Conservation (phyloP, 2,888 invertebrate species). For the Ephialtes manifestator region DNA sequence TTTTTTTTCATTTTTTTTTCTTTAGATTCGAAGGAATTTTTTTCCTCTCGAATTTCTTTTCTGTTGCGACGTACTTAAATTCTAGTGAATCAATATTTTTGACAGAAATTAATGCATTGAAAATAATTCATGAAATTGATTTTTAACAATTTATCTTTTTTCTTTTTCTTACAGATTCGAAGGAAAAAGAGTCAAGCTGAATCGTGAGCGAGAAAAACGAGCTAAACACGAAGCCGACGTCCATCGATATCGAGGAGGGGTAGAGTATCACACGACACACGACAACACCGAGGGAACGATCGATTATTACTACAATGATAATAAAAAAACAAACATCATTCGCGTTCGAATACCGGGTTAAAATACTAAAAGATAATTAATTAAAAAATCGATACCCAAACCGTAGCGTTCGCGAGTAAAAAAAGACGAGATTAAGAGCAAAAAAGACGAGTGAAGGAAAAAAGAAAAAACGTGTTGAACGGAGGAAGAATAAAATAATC, state of each 20-base stretch:
- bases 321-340: constrained; percentile 5
- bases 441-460: constrained; percentile 28
- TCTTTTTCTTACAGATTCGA: constrained; percentile 88
- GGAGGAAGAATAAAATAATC: constrained; percentile 62
- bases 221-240: constrained; percentile 71
- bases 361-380: constrained; percentile 1
- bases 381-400: constrained; percentile 33
- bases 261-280: constrained; percentile 66
- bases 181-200: constrained; percentile 91
- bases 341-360: constrained; percentile 31
- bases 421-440: constrained; percentile 35
- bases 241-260: constrained; percentile 73
- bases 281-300: constrained; percentile 59
- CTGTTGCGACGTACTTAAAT: no score
- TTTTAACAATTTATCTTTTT: constrained; percentile 56
- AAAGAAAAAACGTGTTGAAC: constrained; percentile 27
- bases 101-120: no score
- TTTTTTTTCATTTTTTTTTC: not conserved
- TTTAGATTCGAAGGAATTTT: no score
- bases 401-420: constrained; percentile 32
- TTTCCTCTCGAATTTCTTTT: no score
- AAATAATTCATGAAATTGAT: not conserved
- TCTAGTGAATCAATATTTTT: no score
- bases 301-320: constrained; percentile 26
- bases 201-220: constrained; percentile 80